phyloP scores from a whole-genome alignment of 2,888 invertebrate genomes.

The Nebria brevicollis region DNA sequence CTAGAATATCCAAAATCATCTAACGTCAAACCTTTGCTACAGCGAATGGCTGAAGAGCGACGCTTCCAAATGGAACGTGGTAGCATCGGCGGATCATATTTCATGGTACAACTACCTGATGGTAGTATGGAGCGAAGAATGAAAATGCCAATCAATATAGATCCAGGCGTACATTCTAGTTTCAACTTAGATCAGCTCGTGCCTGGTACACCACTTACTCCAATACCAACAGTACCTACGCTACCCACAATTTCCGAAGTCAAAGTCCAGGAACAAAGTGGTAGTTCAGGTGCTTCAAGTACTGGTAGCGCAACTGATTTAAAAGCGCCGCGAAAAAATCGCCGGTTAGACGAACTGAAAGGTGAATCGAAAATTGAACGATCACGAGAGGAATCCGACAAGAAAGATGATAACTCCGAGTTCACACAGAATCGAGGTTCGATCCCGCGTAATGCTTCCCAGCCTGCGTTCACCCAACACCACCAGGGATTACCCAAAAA shows the following conservation, averaged over 20 bases:
- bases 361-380: constrained; percentile 55
- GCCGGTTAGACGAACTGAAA: constrained; percentile 62
- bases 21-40: constrained; percentile 84
- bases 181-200: constrained; percentile 86
- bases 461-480: constrained; percentile 83
- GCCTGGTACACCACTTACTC: constrained; percentile 77
- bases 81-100: constrained; percentile 87
- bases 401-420: constrained; percentile 48
- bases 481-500: constrained; percentile 83
- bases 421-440: constrained; percentile 60
- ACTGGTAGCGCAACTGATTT: constrained; percentile 62
- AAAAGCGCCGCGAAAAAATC: constrained; percentile 54
- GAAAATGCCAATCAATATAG: constrained; percentile 91
- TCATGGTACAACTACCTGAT: constrained; percentile 85
- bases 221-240: constrained; percentile 85
- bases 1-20: constrained; percentile 79
- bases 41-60: constrained; percentile 94
- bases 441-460: constrained; percentile 86
- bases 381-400: constrained; percentile 38
- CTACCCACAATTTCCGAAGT: constrained; percentile 91
- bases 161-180: constrained; percentile 94
- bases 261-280: constrained; percentile 72
- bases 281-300: constrained; percentile 67
- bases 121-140: constrained; percentile 89
- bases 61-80: constrained; percentile 90